Base-by-base conservation (phyloP, 2,888 invertebrate genomes). In the Alsophila aescularia region DNA sequence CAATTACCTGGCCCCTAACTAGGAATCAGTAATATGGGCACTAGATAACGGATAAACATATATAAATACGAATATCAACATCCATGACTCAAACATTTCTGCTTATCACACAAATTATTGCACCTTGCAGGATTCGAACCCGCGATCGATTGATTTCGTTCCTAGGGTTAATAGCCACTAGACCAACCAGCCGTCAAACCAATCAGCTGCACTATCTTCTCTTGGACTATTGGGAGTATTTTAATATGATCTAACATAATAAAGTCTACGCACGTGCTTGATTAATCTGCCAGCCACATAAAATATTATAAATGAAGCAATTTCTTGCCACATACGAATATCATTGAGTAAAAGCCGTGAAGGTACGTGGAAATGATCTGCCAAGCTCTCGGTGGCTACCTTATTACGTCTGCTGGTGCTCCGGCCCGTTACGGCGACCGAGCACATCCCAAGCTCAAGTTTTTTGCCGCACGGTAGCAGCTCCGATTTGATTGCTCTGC, bases 391-490 rank as follows among this genome's bases (percentile, higher is more conserved):
- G 69, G 69, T 73, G 61, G 72, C 82, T 83, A 77, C 83, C 83
- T 86, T 81, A 87, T 84, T 87, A 85, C 85, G 73, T 75, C 60
- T 71, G 68, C 64, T 65, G 64, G 67, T 71, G 72, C 60, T 65
- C 70, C 66, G 70, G 62, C 53, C 82, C 81, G 83, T 82, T 79
- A 81, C 77, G 70, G 72, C 75, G 74, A 66, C 72, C 74, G 74
- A 66, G 79, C 78, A 73, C 78, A 81, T 78, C 81, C 24, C 71
- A 75, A 72, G 70, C 71, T 72, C 64, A 73, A 76, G 74, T 84
- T 91, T 90, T 90, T 90, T 89, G 85, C 86, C 72, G 76, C 82
- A 79, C 85, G 76, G 82, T 83, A 85, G 87, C 88, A 83, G 85
- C 86, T 87, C 77, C 86, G 83, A 87, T 89, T 88, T 87, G 86